Evolutionary conservation across 2,888 invertebrate species (phyloP), one percentile per base, ranked within the genome.

Genomic region (Drosophila gaucha): DNA sequence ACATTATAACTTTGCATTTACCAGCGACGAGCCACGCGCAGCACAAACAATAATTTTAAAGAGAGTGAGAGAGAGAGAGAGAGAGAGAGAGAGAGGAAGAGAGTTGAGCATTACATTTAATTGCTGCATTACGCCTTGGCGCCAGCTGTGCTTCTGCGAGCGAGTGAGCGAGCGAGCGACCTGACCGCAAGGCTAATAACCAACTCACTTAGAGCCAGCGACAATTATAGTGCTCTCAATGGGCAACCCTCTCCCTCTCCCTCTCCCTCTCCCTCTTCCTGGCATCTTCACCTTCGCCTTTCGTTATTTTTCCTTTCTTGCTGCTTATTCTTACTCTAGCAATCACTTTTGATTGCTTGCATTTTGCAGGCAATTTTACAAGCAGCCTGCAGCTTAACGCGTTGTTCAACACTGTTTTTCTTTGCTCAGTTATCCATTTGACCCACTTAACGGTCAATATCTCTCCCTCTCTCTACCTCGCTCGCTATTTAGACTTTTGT

Each of bases 1-100:
- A 80, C 89, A 85, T 85, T 85, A 85, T 88, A 87, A 85, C 86
- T 85, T 87, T 87, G 82, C 83, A 76, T 78, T 69, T 70, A 56
- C 50, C 65, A 24, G 22, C 47, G 30, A 22, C 38, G 4, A 38
- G 16, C 38, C 20, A 16, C 28, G 43, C 35, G 55, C 55, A 44
- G 67, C 58, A 18, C 51, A 41, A 54, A 57, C 80, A 80, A 76
- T 76, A 67, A 76, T 80, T 76, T 54, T 63, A 22, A 9, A 52
- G 8, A 41, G 6, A 10, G 22, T 12, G 16, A 0, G 10, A 31
- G 33, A 14, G 30, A 5, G 36, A 35, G 36, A 18, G 18, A 12
- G 26, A 30, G 24, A 12, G 33, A 6, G 55, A 20, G 8, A 4
- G 14, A 16, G 43, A 30, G 43, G 41, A 24, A 44, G 57, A 6